These are phyloP conservation scores for Dorcus hopei DNA, from an alignment of 2,888 invertebrate species.

Conservation along the genomic window DNA sequence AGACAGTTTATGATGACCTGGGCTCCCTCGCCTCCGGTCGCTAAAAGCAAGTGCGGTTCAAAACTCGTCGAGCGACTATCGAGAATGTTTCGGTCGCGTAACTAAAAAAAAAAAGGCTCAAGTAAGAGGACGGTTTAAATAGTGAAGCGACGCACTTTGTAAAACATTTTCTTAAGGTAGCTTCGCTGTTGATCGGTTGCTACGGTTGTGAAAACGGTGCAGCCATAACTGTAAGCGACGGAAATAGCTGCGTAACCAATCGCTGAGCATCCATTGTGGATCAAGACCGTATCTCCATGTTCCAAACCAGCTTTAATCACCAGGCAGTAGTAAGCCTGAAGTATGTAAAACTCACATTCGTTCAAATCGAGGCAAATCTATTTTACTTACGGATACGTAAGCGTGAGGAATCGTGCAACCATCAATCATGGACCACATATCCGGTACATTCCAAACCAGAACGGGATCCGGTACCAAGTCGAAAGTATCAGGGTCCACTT, in stretches of 20 bases:
- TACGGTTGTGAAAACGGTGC: conserved; percentile 62
- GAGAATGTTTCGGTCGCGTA: conserved; percentile 40
- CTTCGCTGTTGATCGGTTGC: conserved; percentile 48
- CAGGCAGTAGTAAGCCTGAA: conserved; percentile 46
- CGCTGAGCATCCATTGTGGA: conserved; percentile 59
- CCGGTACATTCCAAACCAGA: conserved; percentile 67
- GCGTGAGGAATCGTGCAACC: conserved; percentile 80
- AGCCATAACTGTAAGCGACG: conserved; percentile 58
- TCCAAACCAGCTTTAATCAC: conserved; percentile 45
- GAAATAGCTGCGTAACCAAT: conserved; percentile 70
- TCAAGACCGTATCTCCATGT: conserved; percentile 51
- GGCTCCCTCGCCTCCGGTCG: conserved; percentile 84
- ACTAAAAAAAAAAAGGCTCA: conserved; percentile 27
- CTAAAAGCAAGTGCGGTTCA: conserved; percentile 75
- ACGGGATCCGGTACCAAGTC: conserved; percentile 43
- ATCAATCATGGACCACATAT: conserved; percentile 69
- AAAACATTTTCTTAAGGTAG: conserved; percentile 39
- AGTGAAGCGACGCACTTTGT: conserved; percentile 33
- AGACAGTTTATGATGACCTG: conserved; percentile 89
- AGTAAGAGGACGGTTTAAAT: too few relatives aligned
- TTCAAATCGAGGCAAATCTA: not conserved
- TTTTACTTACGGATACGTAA: conserved; percentile 57
- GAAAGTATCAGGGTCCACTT: conserved; percentile 37
- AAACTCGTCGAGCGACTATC: conserved; percentile 64
- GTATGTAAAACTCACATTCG: not conserved